These are phyloP conservation scores for Apocrypta bakeri DNA, from an alignment of 1,140 invertebrate genomes.

Conservation along the genomic window DNA sequence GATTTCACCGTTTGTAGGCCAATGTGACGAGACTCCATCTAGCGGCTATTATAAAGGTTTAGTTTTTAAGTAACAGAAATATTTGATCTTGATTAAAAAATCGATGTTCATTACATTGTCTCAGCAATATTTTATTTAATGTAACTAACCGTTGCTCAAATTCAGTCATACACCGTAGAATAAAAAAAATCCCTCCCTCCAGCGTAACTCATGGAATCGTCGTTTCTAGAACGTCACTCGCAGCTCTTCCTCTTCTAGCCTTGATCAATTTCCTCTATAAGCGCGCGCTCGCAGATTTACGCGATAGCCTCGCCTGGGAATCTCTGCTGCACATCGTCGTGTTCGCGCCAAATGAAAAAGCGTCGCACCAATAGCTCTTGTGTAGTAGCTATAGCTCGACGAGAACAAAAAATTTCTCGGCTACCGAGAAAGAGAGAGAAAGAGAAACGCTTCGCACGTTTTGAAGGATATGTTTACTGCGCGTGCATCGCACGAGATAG, in stretches of 20 bases:
- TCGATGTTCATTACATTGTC: no score
- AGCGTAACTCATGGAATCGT: conserved; percentile 7
- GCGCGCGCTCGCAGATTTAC: conserved; percentile 31
- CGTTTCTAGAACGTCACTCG: neutral
- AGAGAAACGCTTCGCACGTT: neutral
- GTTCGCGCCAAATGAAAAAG: conserved; percentile 2
- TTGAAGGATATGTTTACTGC: neutral
- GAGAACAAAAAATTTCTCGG: neutral
- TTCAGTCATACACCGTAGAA: no score
- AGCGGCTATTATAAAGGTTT: no score
- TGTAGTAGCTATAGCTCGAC: neutral
- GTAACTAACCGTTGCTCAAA: no score
- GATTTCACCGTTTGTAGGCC: no score
- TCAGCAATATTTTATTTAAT: no score
- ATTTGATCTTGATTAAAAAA: no score
- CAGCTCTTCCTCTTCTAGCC: neutral
- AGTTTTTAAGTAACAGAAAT: no score
- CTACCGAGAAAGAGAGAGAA: neutral
- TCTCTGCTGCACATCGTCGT: neutral
- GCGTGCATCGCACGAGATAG: no score
- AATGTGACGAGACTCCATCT: no score
- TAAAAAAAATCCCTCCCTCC: neutral
- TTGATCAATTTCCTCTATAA: conserved; percentile 25
- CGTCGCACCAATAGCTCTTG: neutral
- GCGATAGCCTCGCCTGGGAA: conserved; percentile 37